A percentile compares a stretch with the other conserved stretches of the same genome.
phyloP scores from a whole-genome alignment of 2,797 vertebrate genomes.

The Lepidocolaptes lacrymiger region DNA sequence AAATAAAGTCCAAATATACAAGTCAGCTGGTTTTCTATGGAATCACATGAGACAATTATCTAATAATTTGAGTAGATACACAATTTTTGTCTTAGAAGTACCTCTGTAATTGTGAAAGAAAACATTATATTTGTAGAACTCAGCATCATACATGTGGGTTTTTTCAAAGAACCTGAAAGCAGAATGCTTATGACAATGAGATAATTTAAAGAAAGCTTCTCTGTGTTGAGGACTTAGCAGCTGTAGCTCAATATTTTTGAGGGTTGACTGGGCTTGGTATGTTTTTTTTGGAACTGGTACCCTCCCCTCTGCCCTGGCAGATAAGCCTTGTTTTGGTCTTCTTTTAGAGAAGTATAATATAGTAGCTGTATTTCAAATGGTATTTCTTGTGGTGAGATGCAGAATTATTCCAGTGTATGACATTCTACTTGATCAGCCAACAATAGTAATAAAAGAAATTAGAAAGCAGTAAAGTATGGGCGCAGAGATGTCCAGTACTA shows the following conservation, averaged over 20 bases:
- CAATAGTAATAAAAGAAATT: neutral
- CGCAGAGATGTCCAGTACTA: neutral
- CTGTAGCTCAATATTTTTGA: neutral
- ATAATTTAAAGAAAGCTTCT: neutral
- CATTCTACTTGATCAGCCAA: neutral
- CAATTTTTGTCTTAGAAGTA: neutral
- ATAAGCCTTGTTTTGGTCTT: neutral
- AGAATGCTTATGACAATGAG: neutral
- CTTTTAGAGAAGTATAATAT: neutral
- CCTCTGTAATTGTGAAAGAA: neutral
- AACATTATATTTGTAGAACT: neutral
- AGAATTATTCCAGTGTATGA: neutral
- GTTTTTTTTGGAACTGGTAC: neutral
- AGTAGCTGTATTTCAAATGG: neutral
- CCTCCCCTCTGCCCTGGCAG: neutral
- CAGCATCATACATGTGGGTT: rapidly evolving
- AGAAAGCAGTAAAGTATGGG: neutral
- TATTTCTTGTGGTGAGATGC: neutral
- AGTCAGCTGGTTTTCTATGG: neutral
- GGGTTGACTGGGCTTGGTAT: neutral
- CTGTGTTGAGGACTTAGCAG: neutral
- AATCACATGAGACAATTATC: neutral
- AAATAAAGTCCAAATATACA: neutral
- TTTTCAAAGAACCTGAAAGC: neutral
- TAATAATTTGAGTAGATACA: neutral